A percentile compares a stretch with the other conserved stretches of the same genome.
Conservation (phyloP, 1,140 invertebrate species). For the Drosophila tani region DNA sequence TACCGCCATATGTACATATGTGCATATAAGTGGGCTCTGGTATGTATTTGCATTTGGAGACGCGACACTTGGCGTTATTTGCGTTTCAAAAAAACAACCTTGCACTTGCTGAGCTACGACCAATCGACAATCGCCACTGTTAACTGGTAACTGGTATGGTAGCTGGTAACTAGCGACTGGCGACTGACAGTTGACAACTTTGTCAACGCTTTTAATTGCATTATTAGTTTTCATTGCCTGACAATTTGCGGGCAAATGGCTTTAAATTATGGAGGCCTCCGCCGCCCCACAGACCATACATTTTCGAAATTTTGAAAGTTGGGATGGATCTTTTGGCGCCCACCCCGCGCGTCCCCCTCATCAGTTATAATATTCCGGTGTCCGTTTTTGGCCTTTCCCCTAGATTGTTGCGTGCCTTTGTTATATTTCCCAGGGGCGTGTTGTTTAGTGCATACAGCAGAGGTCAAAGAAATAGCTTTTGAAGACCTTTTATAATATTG, state of each 20-base stretch:
- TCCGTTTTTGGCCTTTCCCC: constrained; percentile 36
- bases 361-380: constrained; percentile 44
- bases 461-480: background rate
- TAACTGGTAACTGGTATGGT: constrained; percentile 1
- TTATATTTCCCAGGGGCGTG: constrained; percentile 79
- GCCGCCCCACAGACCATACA: background rate
- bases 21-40: constrained; percentile 27
- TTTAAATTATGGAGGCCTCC: constrained; percentile 23
- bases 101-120: constrained; percentile 66
- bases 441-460: constrained; percentile 41
- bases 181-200: constrained; percentile 62
- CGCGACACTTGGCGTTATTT: constrained; percentile 59
- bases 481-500: no score
- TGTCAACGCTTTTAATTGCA: constrained; percentile 77
- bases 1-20: constrained; percentile 13
- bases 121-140: constrained; percentile 9
- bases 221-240: constrained; percentile 75
- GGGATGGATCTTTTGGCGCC: constrained; percentile 14
- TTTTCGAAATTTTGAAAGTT: constrained; percentile 33
- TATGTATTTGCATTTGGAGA: constrained; percentile 44
- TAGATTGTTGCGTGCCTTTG: constrained; percentile 76
- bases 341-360: background rate
- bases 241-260: constrained; percentile 52
- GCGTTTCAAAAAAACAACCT: constrained; percentile 71
- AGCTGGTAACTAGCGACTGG: constrained; percentile 12